phyloP scores from a whole-genome alignment of 2,888 invertebrate genomes.

The Phytoseiulus persimilis region DNA sequence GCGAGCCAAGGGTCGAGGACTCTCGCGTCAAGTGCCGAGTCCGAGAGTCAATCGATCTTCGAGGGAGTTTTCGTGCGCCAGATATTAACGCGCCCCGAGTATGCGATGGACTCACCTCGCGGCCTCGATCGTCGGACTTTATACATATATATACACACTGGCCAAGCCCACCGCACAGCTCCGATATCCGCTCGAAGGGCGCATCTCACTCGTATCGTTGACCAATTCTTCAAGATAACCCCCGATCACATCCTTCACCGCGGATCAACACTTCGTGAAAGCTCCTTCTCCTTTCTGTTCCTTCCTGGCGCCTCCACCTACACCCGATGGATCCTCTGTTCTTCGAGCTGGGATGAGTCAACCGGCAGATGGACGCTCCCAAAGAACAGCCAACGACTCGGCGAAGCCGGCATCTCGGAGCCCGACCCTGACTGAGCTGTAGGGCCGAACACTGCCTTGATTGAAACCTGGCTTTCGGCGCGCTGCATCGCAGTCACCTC shows the following conservation, averaged over 20 bases:
- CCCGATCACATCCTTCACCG: background rate
- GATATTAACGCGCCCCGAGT: background rate
- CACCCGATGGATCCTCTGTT: background rate
- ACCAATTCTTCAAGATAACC: background rate
- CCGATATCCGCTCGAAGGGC: background rate
- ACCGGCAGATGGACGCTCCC: background rate
- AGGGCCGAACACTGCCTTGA: too few species aligned
- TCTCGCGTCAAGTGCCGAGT: background rate
- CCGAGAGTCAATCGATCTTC: conserved; percentile 5
- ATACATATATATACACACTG: background rate
- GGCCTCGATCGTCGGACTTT: background rate
- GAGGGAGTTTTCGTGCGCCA: background rate
- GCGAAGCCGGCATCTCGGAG: background rate
- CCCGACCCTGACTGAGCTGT: too few species aligned
- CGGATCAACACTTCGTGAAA: background rate
- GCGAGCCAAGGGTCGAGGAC: background rate
- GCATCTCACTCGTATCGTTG: background rate
- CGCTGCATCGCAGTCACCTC: too few species aligned
- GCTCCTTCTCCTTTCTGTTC: background rate
- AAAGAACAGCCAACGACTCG: background rate
- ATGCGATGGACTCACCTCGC: background rate
- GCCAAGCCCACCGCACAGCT: background rate
- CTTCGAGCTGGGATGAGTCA: background rate
- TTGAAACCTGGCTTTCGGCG: too few species aligned
- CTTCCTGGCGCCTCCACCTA: background rate